Evolutionary conservation across 2,113 vertebrate genomes (phyloP).

Genomic region (Spea bombifrons): DNA sequence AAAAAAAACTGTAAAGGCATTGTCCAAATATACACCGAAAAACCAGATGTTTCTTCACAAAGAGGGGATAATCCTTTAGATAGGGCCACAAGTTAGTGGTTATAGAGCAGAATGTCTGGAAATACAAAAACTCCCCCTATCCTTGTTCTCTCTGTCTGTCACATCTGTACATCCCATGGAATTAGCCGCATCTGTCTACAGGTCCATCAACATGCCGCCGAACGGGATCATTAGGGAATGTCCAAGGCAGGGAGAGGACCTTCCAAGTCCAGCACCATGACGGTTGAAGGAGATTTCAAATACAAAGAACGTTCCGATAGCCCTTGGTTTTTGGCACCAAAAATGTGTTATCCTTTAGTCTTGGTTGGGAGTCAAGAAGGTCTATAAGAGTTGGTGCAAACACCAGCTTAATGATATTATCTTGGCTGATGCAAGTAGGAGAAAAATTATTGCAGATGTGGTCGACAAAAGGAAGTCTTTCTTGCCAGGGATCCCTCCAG

Average conservation of each 20-base stretch:
- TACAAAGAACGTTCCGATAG: slow-evolving; percentile 27
- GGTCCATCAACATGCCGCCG: background rate
- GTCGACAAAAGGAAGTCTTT: background rate
- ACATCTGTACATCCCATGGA: background rate
- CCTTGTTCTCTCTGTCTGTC: background rate
- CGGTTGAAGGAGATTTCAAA: background rate
- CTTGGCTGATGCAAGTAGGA: background rate
- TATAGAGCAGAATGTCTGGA: slow-evolving; percentile 13
- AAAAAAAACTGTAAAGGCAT: background rate
- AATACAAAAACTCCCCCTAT: slow-evolving; percentile 22
- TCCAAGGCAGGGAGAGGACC: slow-evolving; percentile 12
- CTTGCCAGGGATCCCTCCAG: background rate
- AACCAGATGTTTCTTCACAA: slow-evolving; percentile 31
- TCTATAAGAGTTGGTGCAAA: background rate
- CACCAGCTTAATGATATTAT: background rate
- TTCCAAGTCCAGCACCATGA: slow-evolving; percentile 28
- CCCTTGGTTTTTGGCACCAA: slow-evolving; percentile 42
- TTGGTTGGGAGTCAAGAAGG: background rate
- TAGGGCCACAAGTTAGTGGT: slow-evolving; percentile 42
- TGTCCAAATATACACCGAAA: background rate
- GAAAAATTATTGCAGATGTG: slow-evolving; percentile 39
- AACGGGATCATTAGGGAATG: background rate
- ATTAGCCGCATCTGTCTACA: background rate
- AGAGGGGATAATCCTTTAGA: slow-evolving; percentile 5
- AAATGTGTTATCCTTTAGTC: slow-evolving; percentile 20